These are phyloP conservation scores for Lissonota sp. DNA, from an alignment of 2,888 invertebrate species.

Conservation along the genomic window DNA sequence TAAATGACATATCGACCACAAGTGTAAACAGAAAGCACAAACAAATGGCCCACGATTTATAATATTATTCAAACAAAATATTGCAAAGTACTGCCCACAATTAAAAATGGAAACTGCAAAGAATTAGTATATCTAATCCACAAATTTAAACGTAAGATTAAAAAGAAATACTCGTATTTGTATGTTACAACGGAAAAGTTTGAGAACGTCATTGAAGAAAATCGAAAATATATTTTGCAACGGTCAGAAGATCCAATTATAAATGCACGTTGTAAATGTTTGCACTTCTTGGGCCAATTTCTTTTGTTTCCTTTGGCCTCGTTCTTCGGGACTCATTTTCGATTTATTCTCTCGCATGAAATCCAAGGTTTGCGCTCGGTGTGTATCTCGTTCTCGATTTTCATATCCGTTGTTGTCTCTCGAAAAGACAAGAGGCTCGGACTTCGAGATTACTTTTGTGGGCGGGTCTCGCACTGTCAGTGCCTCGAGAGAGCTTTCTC, in stretches of 20 bases:
- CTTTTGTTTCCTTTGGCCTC: constrained; percentile 14
- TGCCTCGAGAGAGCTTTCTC: constrained; percentile 69
- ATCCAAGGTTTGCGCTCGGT: constrained; percentile 24
- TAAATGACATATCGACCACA: no score
- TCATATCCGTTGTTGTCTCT: constrained; percentile 57
- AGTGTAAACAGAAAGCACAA: no score
- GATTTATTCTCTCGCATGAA: constrained; percentile 81
- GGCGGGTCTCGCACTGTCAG: constrained; percentile 83
- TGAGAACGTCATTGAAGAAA: no score
- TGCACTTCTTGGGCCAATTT: constrained; percentile 11
- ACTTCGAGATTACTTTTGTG: constrained; percentile 83
- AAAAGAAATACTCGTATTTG: no score
- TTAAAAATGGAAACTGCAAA: no score
- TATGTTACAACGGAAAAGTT: no score
- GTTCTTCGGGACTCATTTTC: constrained; percentile 50
- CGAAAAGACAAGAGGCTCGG: constrained; percentile 54
- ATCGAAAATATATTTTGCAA: no score
- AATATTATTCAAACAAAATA: no score
- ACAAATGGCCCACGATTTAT: no score
- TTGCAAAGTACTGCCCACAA: no score
- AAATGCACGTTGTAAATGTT: constrained; percentile 16
- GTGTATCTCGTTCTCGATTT: constrained; percentile 61
- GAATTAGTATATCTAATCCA: no score
- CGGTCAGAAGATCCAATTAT: neutral
- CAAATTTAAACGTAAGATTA: no score